A percentile compares a stretch with the other conserved stretches of the same genome.
Conservation (phyloP, 2,113 vertebrate genomes). For the Tachuris rubrigastra region DNA sequence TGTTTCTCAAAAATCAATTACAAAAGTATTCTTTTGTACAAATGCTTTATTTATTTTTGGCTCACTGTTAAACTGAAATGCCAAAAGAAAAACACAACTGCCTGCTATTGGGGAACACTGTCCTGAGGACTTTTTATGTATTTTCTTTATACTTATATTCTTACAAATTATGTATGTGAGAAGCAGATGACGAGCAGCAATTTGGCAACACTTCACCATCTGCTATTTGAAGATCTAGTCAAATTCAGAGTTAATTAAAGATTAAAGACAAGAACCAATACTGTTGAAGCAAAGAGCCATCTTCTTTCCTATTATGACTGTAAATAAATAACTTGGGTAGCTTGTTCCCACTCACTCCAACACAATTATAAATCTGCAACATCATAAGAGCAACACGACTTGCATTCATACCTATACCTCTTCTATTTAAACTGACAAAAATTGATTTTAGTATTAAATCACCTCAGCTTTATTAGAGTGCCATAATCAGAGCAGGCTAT, state of each 20-base stretch:
- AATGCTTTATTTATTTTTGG: neutral
- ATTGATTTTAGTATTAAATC: neutral
- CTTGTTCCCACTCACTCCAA: neutral
- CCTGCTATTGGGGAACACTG: neutral
- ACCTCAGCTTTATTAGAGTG: neutral
- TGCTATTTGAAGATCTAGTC: conserved; percentile 54
- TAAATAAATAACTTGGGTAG: neutral
- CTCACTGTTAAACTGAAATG: neutral
- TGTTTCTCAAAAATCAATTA: neutral
- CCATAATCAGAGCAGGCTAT: neutral
- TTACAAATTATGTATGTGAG: conserved; percentile 46
- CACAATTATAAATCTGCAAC: neutral
- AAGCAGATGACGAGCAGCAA: conserved; percentile 48
- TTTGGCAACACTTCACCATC: conserved; percentile 57
- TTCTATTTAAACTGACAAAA: neutral
- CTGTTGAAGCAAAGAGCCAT: neutral
- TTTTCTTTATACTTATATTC: conserved; percentile 6
- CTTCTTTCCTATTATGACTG: neutral
- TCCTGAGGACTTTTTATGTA: neutral
- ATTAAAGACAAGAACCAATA: conserved; percentile 12
- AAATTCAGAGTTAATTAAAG: conserved; percentile 61
- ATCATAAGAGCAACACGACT: neutral
- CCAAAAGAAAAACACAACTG: neutral
- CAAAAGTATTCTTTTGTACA: neutral
- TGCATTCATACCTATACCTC: neutral